Evolutionary conservation across 2,797 vertebrate species (phyloP).

Genomic region (Oreochromis mossambicus): DNA sequence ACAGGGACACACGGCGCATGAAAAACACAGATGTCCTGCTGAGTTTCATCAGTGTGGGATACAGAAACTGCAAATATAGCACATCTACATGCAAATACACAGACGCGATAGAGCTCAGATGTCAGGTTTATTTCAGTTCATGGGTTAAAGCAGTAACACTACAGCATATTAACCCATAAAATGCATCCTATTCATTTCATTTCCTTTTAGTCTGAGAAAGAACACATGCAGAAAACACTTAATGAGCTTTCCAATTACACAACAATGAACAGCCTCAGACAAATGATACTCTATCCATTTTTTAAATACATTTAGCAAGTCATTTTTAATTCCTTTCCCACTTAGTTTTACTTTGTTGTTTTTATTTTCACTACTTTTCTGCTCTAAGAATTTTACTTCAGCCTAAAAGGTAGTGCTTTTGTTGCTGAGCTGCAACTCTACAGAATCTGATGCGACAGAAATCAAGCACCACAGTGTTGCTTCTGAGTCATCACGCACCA

Average conservation of each 20-base stretch:
- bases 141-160: background rate
- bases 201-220: background rate
- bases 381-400: background rate
- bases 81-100: background rate
- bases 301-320: background rate
- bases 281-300: background rate
- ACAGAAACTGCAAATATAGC: background rate
- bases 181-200: background rate
- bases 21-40: background rate
- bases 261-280: background rate
- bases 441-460: background rate
- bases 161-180: background rate
- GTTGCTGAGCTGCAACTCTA: background rate
- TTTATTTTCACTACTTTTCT: background rate
- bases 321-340: background rate
- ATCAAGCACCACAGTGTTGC: background rate
- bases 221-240: background rate
- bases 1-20: background rate
- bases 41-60: background rate
- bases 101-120: background rate
- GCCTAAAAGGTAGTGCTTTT: background rate
- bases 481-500: background rate
- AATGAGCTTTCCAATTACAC: background rate
- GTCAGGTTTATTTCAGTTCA: background rate
- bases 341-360: background rate